Base-by-base conservation (phyloP, 2,888 invertebrate genomes). In the Cheilosia vulpina region DNA sequence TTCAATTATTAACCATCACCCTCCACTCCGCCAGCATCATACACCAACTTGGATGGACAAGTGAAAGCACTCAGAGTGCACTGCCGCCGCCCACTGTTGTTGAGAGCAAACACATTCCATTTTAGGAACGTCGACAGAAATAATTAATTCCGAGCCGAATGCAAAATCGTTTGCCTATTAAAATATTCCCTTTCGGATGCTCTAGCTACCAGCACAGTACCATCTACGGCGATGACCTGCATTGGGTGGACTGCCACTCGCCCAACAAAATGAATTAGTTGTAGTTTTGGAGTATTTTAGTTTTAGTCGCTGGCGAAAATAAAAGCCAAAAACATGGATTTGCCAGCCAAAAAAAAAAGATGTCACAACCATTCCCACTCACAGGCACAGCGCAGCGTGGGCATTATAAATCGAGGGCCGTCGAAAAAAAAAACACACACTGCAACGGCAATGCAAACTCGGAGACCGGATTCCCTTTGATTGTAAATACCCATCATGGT, bases 131-230 rank as follows among this genome's bases (percentile, higher is more conserved):
- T 50, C 69, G 69, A 75, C 58, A 75, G 79, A 79, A 79, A 84
- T 84, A 84, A 84, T 79, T 84, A 79, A 84, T 79, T 75, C 55
- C 21, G 27, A 75, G 60, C 73, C 60, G 45, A 79, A 84, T 79
- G 79, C 75, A 75, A 84, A 84, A 84, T 79, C 69, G 75, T 65
- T 84, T 75, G 79, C 84, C 79, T 79, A 69, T 65, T 69, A 79
- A 84, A 79, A 84, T 58, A 78, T 68, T 84, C 79, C 69, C 69
- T 78, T 84, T 78, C 34, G 58, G 15, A 27, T 27, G 27, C 27
- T 27, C 27, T 27, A 24, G 47, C 27, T 24, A 31, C 47, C 11
- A 38, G 9, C 43, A 6, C 45, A 15, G 1, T 45, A 9, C 27
- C 60, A 34, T 24, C 57, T 27, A 34, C 41, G 38, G 50, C 34